These are phyloP conservation scores for Nothoprocta perdicaria DNA, from an alignment of 2,113 vertebrate genomes.

Conservation along the genomic window DNA sequence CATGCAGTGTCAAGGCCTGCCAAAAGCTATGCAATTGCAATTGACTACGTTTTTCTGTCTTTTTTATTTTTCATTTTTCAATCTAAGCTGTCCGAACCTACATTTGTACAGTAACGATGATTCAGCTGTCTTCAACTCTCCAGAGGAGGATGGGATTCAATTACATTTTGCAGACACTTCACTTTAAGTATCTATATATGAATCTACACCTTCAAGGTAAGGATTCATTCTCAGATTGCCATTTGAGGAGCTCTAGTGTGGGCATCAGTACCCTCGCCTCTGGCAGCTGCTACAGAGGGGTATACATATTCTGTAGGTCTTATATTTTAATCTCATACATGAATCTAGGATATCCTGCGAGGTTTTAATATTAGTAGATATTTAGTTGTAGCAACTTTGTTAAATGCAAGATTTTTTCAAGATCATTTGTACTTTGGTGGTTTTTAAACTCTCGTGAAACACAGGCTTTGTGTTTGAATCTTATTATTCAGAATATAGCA, in stretches of 20 bases:
- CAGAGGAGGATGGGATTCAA: not conserved
- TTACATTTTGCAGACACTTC: not conserved
- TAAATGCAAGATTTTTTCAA: not conserved
- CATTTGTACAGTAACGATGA: too few species aligned
- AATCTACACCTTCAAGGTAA: not conserved
- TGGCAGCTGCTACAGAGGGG: not conserved
- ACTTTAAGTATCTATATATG: not conserved
- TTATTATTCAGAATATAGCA: not conserved
- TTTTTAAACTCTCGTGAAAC: not conserved
- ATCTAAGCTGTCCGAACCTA: too few species aligned
- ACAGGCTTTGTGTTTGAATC: not conserved
- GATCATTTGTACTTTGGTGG: not conserved
- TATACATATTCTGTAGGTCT: not conserved
- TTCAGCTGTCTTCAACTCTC: not conserved
- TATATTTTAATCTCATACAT: not conserved
- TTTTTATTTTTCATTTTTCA: too few species aligned
- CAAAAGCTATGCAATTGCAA: not conserved
- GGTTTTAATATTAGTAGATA: not conserved
- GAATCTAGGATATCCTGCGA: not conserved
- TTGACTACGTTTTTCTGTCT: too few species aligned
- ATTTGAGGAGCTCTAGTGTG: not conserved
- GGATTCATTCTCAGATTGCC: not conserved
- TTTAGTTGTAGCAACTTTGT: rapidly evolving
- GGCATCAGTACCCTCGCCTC: rapidly evolving
- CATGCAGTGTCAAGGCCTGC: not conserved